These are phyloP conservation scores for Erythrolamprus reginae DNA, from an alignment of 2,113 vertebrate species.

Conservation along the genomic window DNA sequence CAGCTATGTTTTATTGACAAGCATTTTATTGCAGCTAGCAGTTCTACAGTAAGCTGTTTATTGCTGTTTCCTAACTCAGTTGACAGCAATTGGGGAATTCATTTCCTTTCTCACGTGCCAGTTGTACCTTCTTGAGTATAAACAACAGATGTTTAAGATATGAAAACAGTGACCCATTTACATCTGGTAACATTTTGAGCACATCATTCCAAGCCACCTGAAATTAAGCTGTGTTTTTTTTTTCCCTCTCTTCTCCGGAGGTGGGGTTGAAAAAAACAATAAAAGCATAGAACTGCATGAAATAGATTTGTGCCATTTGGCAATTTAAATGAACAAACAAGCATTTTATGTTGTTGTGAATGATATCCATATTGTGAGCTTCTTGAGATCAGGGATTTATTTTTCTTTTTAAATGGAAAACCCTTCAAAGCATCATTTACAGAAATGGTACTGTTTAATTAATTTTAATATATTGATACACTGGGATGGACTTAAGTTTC, in stretches of 20 bases:
- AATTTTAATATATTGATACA: not conserved
- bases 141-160: constrained; percentile 79
- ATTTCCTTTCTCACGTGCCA: constrained; percentile 67
- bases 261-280: not conserved
- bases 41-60: constrained; percentile 79
- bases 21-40: constrained; percentile 76
- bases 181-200: constrained; percentile 62
- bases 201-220: constrained; percentile 37
- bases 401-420: not conserved
- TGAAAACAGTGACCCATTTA: constrained; percentile 78
- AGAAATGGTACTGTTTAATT: not conserved
- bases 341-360: not conserved
- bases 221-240: constrained; percentile 34
- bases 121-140: constrained; percentile 77
- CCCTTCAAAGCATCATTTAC: not conserved
- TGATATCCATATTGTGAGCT: not conserved
- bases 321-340: not conserved
- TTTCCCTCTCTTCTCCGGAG: constrained; percentile 16
- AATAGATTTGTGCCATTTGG: not conserved
- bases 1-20: constrained; percentile 72
- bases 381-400: not conserved
- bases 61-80: constrained; percentile 74
- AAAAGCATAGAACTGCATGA: not conserved
- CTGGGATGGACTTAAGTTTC: not conserved
- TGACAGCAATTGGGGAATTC: constrained; percentile 84